These are phyloP conservation scores for Rhizoglyphus robini DNA, from an alignment of 1,140 invertebrate genomes.

Conservation along the genomic window DNA sequence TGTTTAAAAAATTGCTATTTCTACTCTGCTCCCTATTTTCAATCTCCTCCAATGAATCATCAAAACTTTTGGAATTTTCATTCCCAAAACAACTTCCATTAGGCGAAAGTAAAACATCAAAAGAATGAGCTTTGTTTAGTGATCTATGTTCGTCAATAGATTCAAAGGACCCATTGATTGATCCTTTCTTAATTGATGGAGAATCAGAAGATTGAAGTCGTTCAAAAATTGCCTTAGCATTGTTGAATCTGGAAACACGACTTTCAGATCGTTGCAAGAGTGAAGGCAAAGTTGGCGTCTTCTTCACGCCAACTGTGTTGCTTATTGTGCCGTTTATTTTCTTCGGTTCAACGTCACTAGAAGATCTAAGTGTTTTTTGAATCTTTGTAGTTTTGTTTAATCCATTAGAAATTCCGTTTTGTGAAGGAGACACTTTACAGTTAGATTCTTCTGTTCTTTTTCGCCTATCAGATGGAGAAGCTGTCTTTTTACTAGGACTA, in stretches of 20 bases:
- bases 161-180: not conserved
- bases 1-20: too few species aligned
- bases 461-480: too few species aligned
- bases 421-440: too few species aligned
- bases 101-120: not conserved
- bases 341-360: not conserved
- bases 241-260: slow-evolving; percentile 76
- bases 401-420: too few species aligned
- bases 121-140: not conserved
- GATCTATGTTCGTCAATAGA: not conserved
- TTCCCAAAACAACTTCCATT: not conserved
- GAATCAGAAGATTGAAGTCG: slow-evolving; percentile 48
- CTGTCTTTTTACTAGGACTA: too few species aligned
- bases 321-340: not conserved
- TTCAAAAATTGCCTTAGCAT: slow-evolving; percentile 78
- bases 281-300: slow-evolving; percentile 3
- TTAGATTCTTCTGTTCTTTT: too few species aligned
- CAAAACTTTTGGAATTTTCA: not conserved
- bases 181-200: not conserved
- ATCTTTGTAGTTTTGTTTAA: too few species aligned
- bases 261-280: slow-evolving; percentile 52
- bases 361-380: too few species aligned
- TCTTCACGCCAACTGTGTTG: not conserved
- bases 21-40: too few species aligned
- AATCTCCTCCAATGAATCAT: not conserved